Evolutionary conservation across 2,888 invertebrate genomes (phyloP), one percentile per base, ranked within the genome.

Genomic region (Polyommatus iphigenia): DNA sequence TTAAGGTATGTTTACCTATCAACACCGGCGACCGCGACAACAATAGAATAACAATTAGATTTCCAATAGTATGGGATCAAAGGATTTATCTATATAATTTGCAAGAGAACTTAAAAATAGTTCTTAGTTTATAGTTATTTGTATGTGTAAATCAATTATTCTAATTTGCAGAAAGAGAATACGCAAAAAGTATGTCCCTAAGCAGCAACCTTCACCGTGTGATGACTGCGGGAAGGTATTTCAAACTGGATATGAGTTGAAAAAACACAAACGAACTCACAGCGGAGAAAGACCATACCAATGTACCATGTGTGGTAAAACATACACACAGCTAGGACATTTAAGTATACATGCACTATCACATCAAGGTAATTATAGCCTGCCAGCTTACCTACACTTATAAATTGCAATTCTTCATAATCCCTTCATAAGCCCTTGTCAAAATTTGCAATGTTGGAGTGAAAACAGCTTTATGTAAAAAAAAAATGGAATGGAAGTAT

Each of bases 291-390:
- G 93, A 0, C 93, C 93, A 0, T 93, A 91, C 79, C 91, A 93
- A 91, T 93, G 93, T 32, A 87, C 90, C 0, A 84, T 85, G 0
- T 93, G 93, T n/a, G 93, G 93, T 0, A 92, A 92, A 79, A 92
- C 92, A 0, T 93, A 92, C 82, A 91, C 91, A 0, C 93, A 93
- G 62, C 84, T 88, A 0, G 93, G 93, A 0, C 93, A 93, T 54
- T 78, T 93, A 0, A 89, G 88, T 15, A 91, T 89, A 79, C 93
- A 93, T 77, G 87, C 88, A 7, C 77, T 91, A 0, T 88, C 88
- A 0, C 92, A 92, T 46, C 84, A 87, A 79, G 81, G 81, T 80
- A 75, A 75, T 54, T 54, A 50, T 54, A 46, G 46, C 46, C 10
- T 46, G 10, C 46, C 13, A 46, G 46, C 46, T 46, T 46, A 46